These are phyloP conservation scores for Ophioninae sp. DNA, from an alignment of 2,888 invertebrate species.

Conservation along the genomic window DNA sequence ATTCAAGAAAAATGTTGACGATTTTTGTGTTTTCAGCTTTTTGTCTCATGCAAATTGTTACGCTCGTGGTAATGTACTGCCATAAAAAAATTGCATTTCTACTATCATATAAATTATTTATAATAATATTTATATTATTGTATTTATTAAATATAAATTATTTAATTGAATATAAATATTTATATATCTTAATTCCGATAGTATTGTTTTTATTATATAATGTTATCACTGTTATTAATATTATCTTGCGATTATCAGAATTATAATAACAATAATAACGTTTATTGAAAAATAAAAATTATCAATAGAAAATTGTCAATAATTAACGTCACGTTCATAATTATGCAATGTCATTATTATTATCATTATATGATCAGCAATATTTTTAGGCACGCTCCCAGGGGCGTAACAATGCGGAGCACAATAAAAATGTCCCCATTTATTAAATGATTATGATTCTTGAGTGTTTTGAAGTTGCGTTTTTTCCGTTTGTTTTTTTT, in stretches of 20 bases:
- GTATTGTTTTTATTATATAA: neutral
- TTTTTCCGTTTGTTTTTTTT: constrained; percentile 12
- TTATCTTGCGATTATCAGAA: neutral
- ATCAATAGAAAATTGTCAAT: neutral
- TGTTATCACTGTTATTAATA: neutral
- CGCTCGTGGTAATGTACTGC: constrained; percentile 3
- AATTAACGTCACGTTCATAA: neutral
- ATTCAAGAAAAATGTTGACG: neutral
- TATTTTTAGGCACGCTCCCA: constrained; percentile 4
- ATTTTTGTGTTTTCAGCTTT: constrained; percentile 48
- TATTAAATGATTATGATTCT: constrained; percentile 42
- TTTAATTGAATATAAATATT: no score
- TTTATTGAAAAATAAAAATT: no score
- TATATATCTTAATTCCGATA: neutral
- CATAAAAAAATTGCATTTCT: neutral
- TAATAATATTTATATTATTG: neutral
- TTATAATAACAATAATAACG: neutral
- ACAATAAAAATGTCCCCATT: constrained; percentile 30
- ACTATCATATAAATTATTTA: neutral
- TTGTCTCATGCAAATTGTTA: constrained; percentile 17
- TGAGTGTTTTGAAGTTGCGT: constrained; percentile 58
- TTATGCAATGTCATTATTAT: neutral
- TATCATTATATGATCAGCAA: neutral
- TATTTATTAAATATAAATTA: no score
- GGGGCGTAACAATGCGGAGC: constrained; percentile 32